Base-by-base conservation (phyloP, 2,888 invertebrate genomes). In the Philonicus albiceps region DNA sequence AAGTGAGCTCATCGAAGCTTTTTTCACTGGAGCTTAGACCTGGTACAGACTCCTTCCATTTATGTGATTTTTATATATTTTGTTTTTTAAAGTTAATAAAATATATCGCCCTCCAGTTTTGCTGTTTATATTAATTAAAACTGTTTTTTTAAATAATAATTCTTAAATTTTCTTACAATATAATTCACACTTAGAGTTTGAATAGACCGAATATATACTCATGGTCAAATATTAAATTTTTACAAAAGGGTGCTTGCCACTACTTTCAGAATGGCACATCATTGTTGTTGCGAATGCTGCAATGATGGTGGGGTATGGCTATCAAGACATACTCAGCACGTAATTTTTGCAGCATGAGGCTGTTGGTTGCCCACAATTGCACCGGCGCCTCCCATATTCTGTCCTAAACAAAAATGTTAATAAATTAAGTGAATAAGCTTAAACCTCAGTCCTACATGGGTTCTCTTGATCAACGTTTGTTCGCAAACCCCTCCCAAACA, bases 301-400 rank as follows among this genome's bases (percentile, higher is more conserved):
- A 90, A 90, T 92, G 92, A 76, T 92, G 92, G 94, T 94, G 95
- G 96, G 95, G 96, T 96, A 96, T 96, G 96, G 95, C 93, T 91
- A 96, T 96, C 96, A 96, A 96, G 95, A 96, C 96, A 96, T 96
- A 96, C 95, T 93, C 95, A 96, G 94, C 95, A 96, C 95, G 89
- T 93, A 94, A 96, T 96, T 96, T 96, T 96, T 96, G 92, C 89
- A 90, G 88, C 88, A 93, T 90, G 95, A 94, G 95, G 95, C 95
- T 94, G 95, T 95, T 95, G 53, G 86, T 86, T 87, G 86, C 86
- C 40, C 16, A 76, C 34, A 53, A 22, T 86, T 76, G 87, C 86
- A 86, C 86, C 49, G 87, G 55, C 87, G 87, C 87, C 86, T 83
- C 86, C 87, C 64, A 43, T 85, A 53, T 19, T n/a, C n/a, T n/a